A percentile compares a stretch with the other conserved stretches of the same genome.
phyloP scores from a whole-genome alignment of 2,797 vertebrate genomes.

The Gymnothorax reevesii region DNA sequence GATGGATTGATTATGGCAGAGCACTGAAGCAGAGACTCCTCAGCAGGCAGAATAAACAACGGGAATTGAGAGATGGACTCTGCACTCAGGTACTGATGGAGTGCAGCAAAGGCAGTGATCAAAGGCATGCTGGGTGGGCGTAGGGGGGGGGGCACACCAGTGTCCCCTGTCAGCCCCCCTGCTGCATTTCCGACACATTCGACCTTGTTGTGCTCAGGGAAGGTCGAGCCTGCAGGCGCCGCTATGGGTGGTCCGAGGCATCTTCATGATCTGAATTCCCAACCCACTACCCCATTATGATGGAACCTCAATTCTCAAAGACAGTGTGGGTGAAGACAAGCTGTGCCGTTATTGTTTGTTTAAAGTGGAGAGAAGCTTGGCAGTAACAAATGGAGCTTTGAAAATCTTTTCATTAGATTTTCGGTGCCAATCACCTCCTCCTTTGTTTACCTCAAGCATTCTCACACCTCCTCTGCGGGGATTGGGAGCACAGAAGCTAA shows the following conservation, averaged over 20 bases:
- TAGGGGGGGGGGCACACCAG: background rate
- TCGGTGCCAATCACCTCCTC: background rate
- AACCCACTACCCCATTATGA: background rate
- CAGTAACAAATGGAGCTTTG: background rate
- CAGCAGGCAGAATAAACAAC: conserved; percentile 28
- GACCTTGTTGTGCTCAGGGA: background rate
- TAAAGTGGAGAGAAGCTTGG: background rate
- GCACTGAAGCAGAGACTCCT: conserved; percentile 61
- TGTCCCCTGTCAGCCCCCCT: background rate
- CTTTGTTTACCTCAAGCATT: background rate
- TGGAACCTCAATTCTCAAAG: background rate
- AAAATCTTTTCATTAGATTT: background rate
- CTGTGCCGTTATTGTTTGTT: background rate
- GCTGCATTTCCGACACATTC: background rate
- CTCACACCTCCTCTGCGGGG: background rate
- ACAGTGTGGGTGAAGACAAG: background rate
- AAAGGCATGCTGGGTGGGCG: background rate
- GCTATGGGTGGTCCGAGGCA: background rate
- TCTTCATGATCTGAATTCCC: background rate
- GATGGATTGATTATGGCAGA: conserved; percentile 70
- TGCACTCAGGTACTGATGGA: background rate
- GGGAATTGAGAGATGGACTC: background rate
- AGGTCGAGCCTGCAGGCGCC: background rate
- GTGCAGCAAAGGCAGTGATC: background rate
- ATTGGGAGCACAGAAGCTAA: background rate